Evolutionary conservation across 64 coral and sea anemone genomes (phyloP).

Genomic region (Actinia equina): DNA sequence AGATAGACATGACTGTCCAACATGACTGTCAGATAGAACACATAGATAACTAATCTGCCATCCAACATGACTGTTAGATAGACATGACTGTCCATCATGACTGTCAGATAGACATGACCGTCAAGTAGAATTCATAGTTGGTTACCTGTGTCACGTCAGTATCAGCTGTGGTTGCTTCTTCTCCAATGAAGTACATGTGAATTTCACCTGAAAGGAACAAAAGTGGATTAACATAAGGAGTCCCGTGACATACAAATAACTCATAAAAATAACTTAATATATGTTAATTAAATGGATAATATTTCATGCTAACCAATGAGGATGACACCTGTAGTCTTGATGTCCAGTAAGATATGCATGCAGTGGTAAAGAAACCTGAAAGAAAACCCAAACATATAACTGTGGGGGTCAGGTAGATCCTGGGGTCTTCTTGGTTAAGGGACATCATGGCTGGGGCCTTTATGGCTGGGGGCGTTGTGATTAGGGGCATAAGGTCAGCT

Average conservation of each 20-base stretch:
- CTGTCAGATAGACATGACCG: too few relatives aligned
- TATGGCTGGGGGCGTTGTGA: too few relatives aligned
- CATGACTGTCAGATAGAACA: too few relatives aligned
- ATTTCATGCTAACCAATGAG: conserved; percentile 59
- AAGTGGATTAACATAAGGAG: background rate
- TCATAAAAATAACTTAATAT: too few relatives aligned
- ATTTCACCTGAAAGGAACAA: conserved; percentile 62
- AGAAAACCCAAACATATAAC: background rate
- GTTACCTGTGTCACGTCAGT: conserved; percentile 85
- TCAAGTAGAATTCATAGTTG: background rate
- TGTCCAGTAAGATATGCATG: conserved; percentile 70
- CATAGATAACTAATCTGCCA: too few relatives aligned
- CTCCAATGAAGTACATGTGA: conserved; percentile 91
- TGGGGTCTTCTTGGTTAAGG: too few relatives aligned
- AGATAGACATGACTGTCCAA: too few relatives aligned
- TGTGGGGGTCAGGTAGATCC: too few relatives aligned
- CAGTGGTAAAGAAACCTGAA: conserved; percentile 68
- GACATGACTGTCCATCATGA: too few relatives aligned
- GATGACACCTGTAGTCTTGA: conserved; percentile 74
- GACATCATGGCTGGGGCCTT: too few relatives aligned
- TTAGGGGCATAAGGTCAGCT: too few relatives aligned
- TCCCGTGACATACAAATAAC: background rate
- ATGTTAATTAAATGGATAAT: background rate
- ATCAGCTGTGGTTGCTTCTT: conserved; percentile 72
- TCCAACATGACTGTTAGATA: too few relatives aligned